These are phyloP conservation scores for Sebastolobus alascanus DNA, from an alignment of 2,797 vertebrate genomes.

Conservation along the genomic window DNA sequence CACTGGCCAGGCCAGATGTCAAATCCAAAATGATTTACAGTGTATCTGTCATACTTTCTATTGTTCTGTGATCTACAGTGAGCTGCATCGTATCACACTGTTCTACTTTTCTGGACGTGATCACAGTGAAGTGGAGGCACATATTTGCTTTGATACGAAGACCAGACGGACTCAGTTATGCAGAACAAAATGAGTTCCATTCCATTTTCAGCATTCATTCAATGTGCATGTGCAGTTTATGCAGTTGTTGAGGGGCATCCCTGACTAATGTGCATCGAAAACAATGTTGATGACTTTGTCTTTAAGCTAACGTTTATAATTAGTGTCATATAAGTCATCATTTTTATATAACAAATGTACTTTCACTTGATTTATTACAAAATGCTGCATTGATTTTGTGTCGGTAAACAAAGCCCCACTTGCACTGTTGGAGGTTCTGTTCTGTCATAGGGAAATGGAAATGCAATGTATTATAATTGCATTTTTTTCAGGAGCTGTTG, in stretches of 20 bases:
- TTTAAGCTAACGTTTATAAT: not conserved
- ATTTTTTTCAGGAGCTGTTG: not conserved
- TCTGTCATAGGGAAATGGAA: not conserved
- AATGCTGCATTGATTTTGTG: not conserved
- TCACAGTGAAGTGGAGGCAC: constrained; percentile 1
- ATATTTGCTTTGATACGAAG: constrained; percentile 9
- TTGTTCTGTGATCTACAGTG: not conserved
- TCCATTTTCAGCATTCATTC: not conserved
- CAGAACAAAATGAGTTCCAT: not conserved
- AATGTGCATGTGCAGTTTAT: not conserved
- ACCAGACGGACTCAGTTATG: constrained; percentile 25
- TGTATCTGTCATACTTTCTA: not conserved
- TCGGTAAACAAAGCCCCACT: not conserved
- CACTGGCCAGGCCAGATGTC: not conserved
- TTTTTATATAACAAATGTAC: not conserved
- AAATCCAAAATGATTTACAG: constrained; percentile 10
- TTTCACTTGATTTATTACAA: not conserved
- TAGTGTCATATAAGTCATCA: not conserved
- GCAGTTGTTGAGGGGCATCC: not conserved
- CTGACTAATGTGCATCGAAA: not conserved
- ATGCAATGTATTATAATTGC: not conserved
- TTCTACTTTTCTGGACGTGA: constrained; percentile 1
- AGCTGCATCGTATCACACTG: not conserved
- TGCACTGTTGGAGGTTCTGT: not conserved
- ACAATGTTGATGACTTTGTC: not conserved